Conservation (phyloP, 1,140 invertebrate genomes). For the Maniola jurtina region DNA sequence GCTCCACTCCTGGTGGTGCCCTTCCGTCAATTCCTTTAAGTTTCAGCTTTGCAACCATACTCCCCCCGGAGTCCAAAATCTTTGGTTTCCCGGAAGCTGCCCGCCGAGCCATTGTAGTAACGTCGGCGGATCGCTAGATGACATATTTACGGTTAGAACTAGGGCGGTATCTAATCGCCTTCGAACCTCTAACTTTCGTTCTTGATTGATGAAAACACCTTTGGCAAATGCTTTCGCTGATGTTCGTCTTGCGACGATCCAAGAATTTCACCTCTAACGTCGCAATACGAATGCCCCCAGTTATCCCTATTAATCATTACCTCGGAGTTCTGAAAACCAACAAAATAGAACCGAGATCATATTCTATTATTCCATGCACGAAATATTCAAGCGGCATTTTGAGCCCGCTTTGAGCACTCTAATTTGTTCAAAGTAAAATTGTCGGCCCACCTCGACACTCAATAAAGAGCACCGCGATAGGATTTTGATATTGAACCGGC, state of each 20-base stretch:
- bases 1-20: constrained; percentile 94
- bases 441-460: constrained; percentile 83
- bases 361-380: constrained; percentile 91
- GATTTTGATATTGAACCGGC: constrained; percentile 70
- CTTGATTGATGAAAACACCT: constrained; percentile 91
- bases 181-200: constrained; percentile 91
- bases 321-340: constrained; percentile 84
- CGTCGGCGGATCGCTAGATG: constrained; percentile 85
- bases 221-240: constrained; percentile 89
- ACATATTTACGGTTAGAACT: constrained; percentile 94
- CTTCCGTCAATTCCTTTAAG: constrained; percentile 95
- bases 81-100: constrained; percentile 86
- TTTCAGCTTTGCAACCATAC: constrained; percentile 96
- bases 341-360: constrained; percentile 89
- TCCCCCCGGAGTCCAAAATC: constrained; percentile 92
- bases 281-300: constrained; percentile 87
- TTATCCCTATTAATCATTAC: constrained; percentile 90
- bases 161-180: constrained; percentile 91
- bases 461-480: constrained; percentile 81
- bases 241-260: constrained; percentile 89
- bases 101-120: constrained; percentile 80
- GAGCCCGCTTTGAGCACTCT: constrained; percentile 90
- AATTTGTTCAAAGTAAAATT: constrained; percentile 91
- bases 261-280: constrained; percentile 89
- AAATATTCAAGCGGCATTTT: constrained; percentile 84